phyloP scores from a whole-genome alignment of 2,113 vertebrate genomes.

The Calyptomena viridis region DNA sequence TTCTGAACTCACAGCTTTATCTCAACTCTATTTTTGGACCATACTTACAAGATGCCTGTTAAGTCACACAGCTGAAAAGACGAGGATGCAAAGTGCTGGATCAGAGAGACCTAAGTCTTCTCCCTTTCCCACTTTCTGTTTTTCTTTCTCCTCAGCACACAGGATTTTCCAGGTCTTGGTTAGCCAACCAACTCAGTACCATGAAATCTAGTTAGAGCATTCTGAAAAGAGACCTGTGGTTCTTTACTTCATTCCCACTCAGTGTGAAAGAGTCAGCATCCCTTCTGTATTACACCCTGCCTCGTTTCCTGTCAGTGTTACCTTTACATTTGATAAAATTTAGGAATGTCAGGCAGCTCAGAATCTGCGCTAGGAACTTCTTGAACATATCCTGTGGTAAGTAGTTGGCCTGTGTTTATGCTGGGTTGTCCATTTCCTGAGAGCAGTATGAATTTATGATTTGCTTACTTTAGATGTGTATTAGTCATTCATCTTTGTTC shows the following conservation, averaged over 20 bases:
- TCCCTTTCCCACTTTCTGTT: not conserved
- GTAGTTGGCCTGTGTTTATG: not conserved
- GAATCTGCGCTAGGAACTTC: not conserved
- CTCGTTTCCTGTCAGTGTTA: not conserved
- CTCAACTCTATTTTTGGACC: slow-evolving; percentile 36
- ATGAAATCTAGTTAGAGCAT: not conserved
- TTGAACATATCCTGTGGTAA: not conserved
- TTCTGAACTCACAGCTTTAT: slow-evolving; percentile 13
- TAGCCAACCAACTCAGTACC: not conserved
- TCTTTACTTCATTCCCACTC: not conserved
- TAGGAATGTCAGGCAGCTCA: not conserved
- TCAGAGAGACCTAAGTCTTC: not conserved
- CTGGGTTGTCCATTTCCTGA: not conserved
- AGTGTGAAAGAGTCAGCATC: not conserved
- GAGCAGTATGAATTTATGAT: not conserved
- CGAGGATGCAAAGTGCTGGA: not conserved
- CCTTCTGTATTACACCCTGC: not conserved
- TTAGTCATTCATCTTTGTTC: not conserved
- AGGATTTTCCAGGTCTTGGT: not conserved
- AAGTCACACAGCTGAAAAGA: slow-evolving; percentile 21
- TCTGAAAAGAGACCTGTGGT: not conserved
- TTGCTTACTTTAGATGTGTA: not conserved
- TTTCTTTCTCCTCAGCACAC: not conserved
- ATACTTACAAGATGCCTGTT: slow-evolving; percentile 22
- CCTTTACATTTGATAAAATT: not conserved